These are phyloP conservation scores for Cotesia congregata DNA, from an alignment of 2,888 invertebrate species.

Conservation along the genomic window DNA sequence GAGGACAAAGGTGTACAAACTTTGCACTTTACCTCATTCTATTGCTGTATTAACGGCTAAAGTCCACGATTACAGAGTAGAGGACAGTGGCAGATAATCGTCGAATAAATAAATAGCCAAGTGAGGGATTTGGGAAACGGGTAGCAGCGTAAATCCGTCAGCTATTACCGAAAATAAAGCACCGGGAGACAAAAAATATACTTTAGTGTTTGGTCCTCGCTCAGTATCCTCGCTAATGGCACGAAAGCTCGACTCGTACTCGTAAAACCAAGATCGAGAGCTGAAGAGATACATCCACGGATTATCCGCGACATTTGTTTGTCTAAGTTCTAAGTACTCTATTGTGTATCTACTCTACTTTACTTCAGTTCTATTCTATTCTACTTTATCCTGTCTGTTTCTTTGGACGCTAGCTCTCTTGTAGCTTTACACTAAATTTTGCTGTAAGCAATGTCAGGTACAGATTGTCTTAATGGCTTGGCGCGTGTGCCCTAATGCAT, in stretches of 20 bases:
- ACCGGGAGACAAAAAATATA: conserved; percentile 8
- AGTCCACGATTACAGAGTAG: neutral
- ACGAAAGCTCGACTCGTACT: neutral
- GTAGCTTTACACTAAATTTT: conserved; percentile 57
- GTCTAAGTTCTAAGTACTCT: conserved; percentile 23
- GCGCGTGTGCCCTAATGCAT: conserved; percentile 59
- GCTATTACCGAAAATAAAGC: conserved; percentile 23
- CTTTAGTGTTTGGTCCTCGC: conserved; percentile 9
- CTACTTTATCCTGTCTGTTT: conserved; percentile 24
- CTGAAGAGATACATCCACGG: conserved; percentile 32
- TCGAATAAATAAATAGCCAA: neutral
- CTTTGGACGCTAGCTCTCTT: conserved; percentile 24
- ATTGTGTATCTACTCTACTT: neutral
- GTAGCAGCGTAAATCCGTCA: conserved; percentile 19
- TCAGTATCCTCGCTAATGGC: conserved; percentile 23
- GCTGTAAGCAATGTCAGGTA: conserved; percentile 58
- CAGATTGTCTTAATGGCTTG: conserved; percentile 62
- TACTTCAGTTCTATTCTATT: too few species aligned
- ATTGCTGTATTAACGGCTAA: neutral
- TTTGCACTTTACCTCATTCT: neutral
- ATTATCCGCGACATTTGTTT: conserved; percentile 26
- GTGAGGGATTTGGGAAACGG: conserved; percentile 21
- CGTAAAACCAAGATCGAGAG: conserved; percentile 40
- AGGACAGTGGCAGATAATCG: neutral
- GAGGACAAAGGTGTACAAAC: neutral